A percentile compares a stretch with the other conserved stretches of the same genome.
These are phyloP conservation scores for Pheosia gnoma DNA, from an alignment of 2,888 invertebrate genomes.

Conservation along the genomic window DNA sequence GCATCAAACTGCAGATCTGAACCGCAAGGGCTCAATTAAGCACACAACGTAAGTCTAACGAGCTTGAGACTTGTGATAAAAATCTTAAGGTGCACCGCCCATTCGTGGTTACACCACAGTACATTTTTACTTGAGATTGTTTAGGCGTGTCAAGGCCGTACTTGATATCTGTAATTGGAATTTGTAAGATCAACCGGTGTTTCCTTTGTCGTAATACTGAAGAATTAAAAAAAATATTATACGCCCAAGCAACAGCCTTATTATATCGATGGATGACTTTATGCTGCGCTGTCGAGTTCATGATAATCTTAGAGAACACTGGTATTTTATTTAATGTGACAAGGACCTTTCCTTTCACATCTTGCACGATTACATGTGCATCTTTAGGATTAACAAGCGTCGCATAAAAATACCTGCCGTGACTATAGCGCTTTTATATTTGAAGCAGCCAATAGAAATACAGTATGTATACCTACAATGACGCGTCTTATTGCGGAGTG, in stretches of 20 bases:
- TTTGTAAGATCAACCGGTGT: slow-evolving; percentile 45
- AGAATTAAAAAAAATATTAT: too few relatives aligned
- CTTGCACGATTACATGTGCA: slow-evolving; percentile 10
- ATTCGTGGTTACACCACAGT: slow-evolving; percentile 38
- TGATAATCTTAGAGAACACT: too few relatives aligned
- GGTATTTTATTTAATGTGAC: too few relatives aligned
- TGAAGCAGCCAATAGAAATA: slow-evolving; percentile 1
- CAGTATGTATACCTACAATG: neutral
- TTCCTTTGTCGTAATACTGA: too few relatives aligned
- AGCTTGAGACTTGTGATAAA: slow-evolving; percentile 30
- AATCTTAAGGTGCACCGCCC: slow-evolving; percentile 28
- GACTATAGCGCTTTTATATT: slow-evolving; percentile 2
- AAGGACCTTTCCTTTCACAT: slow-evolving; percentile 4
- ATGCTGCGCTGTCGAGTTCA: too few relatives aligned
- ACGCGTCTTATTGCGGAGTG: neutral
- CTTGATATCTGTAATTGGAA: slow-evolving; percentile 37
- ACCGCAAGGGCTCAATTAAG: slow-evolving; percentile 17
- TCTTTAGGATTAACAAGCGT: slow-evolving; percentile 2
- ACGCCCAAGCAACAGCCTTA: too few relatives aligned
- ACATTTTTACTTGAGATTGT: slow-evolving; percentile 39
- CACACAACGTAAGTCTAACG: slow-evolving; percentile 25
- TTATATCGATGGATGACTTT: too few relatives aligned
- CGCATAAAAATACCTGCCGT: neutral
- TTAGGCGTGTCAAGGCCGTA: slow-evolving; percentile 60
- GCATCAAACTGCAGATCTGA: slow-evolving; percentile 3